These are phyloP conservation scores for Myotis lucifugus DNA, from an alignment of 2,113 vertebrate species.

Conservation along the genomic window DNA sequence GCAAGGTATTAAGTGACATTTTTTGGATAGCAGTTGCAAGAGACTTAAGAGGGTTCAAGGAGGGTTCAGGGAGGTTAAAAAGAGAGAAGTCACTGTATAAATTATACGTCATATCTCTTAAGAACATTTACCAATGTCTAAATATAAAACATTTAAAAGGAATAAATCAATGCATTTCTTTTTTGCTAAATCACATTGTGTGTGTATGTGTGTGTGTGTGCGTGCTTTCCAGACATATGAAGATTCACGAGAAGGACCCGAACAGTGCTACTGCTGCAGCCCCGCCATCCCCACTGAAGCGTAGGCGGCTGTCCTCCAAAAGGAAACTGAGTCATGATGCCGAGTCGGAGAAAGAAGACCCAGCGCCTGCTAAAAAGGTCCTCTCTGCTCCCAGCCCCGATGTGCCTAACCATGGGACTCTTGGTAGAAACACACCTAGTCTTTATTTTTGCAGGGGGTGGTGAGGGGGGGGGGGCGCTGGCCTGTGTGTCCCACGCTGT, in stretches of 20 bases:
- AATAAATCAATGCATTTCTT: not conserved
- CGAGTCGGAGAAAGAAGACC: conserved; percentile 88
- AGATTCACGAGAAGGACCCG: conserved; percentile 97
- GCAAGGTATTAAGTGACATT: not conserved
- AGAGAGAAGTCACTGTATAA: not conserved
- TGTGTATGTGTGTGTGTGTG: not conserved
- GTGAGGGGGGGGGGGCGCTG: not conserved
- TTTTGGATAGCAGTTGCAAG: not conserved
- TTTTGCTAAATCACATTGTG: not conserved
- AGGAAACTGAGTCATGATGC: conserved; percentile 90
- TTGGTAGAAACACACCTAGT: not conserved
- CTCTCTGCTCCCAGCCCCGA: not conserved
- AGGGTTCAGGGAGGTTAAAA: not conserved
- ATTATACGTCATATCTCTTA: not conserved
- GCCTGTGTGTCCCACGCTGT: not conserved
- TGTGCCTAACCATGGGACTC: not conserved
- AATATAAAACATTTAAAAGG: not conserved
- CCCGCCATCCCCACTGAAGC: conserved; percentile 92
- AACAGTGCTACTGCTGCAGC: conserved; percentile 85
- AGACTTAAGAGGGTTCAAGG: not conserved
- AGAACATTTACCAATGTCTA: not conserved
- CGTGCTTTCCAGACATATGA: conserved; percentile 92
- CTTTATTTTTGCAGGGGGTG: not conserved
- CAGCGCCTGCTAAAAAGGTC: conserved; percentile 93
- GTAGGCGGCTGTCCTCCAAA: conserved; percentile 91